Conservation (phyloP, 2,113 vertebrate species). For the Cyphomyrus plagiostoma region DNA sequence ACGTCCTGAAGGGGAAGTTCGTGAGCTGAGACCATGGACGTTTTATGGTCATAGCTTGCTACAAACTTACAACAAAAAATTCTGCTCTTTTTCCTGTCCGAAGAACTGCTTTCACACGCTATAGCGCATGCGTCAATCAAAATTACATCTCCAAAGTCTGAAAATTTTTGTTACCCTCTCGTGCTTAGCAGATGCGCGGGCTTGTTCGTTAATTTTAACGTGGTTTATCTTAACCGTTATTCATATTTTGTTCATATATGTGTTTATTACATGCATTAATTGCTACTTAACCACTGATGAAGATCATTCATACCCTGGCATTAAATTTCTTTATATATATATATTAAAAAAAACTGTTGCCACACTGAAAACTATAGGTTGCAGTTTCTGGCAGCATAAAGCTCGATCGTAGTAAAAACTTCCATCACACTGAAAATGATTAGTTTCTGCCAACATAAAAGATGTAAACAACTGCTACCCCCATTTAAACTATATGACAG, state of each 20-base stretch:
- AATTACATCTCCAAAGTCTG: not conserved
- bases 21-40: not conserved
- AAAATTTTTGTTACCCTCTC: not conserved
- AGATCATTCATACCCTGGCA: not conserved
- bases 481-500: not conserved
- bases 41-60: not conserved
- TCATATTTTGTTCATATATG: not conserved
- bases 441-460: not conserved
- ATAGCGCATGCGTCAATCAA: not conserved
- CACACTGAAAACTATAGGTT: not conserved
- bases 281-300: not conserved
- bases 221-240: not conserved
- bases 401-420: not conserved
- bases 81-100: not conserved
- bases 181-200: not conserved
- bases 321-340: not conserved
- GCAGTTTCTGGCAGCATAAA: not conserved
- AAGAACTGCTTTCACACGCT: not conserved
- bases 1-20: not conserved
- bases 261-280: not conserved
- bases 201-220: not conserved
- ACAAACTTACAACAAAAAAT: not conserved
- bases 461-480: not conserved
- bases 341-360: not conserved
- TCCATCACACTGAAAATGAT: no score